Base-by-base conservation (phyloP, 2,797 vertebrate genomes). In the Chiroxiphia lanceolata region DNA sequence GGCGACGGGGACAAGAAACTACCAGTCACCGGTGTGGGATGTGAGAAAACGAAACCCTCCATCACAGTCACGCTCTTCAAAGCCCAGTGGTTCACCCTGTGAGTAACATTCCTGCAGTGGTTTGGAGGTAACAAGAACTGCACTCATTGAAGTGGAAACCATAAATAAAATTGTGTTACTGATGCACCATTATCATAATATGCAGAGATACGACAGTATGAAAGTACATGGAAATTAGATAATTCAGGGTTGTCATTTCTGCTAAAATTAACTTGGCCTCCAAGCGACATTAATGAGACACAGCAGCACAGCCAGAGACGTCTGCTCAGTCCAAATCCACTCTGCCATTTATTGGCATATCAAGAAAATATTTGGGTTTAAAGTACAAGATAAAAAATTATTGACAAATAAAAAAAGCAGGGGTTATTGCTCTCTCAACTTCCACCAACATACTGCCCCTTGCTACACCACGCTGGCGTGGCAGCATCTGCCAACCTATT, bases 21-120 rank as follows among this genome's bases (percentile, higher is more conserved):
- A 83, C 70, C 92, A 50, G 87, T 40, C 50, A 56, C 59, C 12
- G 54, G 80, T 10, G 64, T 70, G 80, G 96, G 93, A 94, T 53
- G 90, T 71, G 93, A 89, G 61, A 78, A 85, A 87, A 92, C 84
- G 92, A 78, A 89, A 31, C 50, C 57, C 77, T 89, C 47, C 88
- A 45, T 82, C 89, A 69, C 31, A 75, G 78, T 7, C 64, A 48
- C 75, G 17, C 57, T 63, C 95, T 91, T 89, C 95, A 89, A 89
- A 96, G 86, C 13, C 64, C 65, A 90, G 86, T 0, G 54, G 90
- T 67, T 93, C 69, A 51, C 64, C 57, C 71, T 44, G 71, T 38
- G 93, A 93, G 71, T 69, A 87, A 94, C 70, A 90, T 42, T 89
- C 87, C 91, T 94, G 87, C 90, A 23, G 86, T 27, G 79, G 64